Base-by-base conservation (phyloP, 2,888 invertebrate genomes). In the Phaedon cochleariae region DNA sequence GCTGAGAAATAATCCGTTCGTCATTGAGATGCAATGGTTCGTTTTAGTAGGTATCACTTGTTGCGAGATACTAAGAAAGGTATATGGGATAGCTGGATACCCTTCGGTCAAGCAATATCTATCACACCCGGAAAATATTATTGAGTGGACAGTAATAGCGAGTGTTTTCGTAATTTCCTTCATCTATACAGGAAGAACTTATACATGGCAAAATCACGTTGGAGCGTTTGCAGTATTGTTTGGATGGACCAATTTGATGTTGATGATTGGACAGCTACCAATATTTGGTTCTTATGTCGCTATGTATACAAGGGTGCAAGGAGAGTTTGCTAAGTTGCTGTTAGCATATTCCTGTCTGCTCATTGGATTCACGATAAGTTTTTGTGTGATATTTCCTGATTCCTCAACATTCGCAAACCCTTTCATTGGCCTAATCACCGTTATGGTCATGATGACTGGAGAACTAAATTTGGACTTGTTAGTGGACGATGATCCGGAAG, bases 281-380 rank as follows among this genome's bases (percentile, higher is more conserved):
- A 89, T 94, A 55, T 93, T 95, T 78, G 95, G 95, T 17, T 92
- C 94, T 0, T 95, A 95, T 78, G 94, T 95, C 2, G 95, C 95
- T 0, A 95, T 95, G 95, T 94, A 94, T 75, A 94, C 94, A 1
- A 90, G 92, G 82, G 94, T 94, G 0, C 93, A 93, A 79, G 93
- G 91, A 52, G 94, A 95, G 84, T 94, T 95, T 74, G 92, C 93
- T 6, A 93, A 94, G 79, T 85, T 95, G n/a, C 87, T 95, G 55
- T 86, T 94, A 84, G 94, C 94, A 0, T 95, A 94, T 79, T 92
- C 92, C 0, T 94, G 94, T 77, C 88, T 95, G 69, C 82, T 95
- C 34, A 91, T 95, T 34, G 95, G 94, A 0, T 95, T 95, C 77
- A 94, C 94, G 0, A 92, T 94, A 64, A 93, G 93, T 80, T 95